A percentile compares a stretch with the other conserved stretches of the same genome.
Evolutionary conservation across 2,888 invertebrate genomes (phyloP).

Genomic region (Caenorhabditis macrosperma): DNA sequence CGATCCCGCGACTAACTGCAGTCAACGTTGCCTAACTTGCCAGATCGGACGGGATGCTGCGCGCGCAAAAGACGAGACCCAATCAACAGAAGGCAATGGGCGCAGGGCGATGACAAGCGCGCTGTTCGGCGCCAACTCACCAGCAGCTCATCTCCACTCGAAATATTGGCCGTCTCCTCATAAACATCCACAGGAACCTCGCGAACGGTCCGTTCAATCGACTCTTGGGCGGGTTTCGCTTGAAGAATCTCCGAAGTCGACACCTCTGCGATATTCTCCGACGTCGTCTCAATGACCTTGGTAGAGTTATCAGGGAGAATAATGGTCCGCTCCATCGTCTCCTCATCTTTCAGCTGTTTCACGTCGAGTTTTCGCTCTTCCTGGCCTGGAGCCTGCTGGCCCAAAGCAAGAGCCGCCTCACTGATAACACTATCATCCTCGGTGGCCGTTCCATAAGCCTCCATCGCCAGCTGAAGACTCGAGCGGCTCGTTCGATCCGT

Average conservation of each 20-base stretch:
- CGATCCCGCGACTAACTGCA: too few relatives aligned
- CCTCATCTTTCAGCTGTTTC: conserved; percentile 11
- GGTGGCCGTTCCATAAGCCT: conserved; percentile 71
- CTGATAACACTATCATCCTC: conserved; percentile 60
- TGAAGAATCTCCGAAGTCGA: conserved; percentile 42
- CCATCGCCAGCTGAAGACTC: conserved; percentile 69
- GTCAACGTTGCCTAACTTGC: too few relatives aligned
- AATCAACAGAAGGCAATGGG: too few relatives aligned
- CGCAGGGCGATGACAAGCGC: not conserved
- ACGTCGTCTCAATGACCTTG: conserved; percentile 20
- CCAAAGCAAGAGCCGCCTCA: conserved; percentile 22
- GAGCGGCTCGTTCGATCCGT: conserved; percentile 56
- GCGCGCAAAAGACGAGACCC: too few relatives aligned
- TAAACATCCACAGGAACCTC: conserved; percentile 58
- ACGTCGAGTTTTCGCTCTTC: conserved; percentile 27
- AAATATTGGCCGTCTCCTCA: conserved; percentile 58
- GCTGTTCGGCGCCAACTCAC: not conserved
- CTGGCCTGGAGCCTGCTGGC: conserved; percentile 10
- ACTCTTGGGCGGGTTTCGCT: conserved; percentile 33
- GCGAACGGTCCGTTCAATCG: conserved; percentile 46
- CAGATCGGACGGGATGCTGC: too few relatives aligned
- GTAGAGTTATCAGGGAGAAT: conserved; percentile 38
- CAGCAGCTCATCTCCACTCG: conserved; percentile 47
- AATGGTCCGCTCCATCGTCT: conserved; percentile 2
- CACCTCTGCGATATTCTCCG: conserved; percentile 30